Conservation (phyloP, 1,140 invertebrate genomes). For the Sitobion miscanthi region DNA sequence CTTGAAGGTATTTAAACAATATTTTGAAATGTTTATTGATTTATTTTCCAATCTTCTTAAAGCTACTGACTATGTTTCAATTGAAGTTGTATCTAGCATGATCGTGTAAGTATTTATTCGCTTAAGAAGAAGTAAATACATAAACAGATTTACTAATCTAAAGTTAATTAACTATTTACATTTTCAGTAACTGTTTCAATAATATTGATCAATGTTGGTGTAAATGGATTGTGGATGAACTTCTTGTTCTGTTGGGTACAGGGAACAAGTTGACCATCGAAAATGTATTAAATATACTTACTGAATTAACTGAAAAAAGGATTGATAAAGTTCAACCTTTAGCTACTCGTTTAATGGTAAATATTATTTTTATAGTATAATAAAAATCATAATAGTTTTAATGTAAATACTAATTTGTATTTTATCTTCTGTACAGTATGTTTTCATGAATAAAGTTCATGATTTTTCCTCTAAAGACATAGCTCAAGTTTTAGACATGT, state of each 20-base stretch:
- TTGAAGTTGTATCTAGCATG: slow-evolving; percentile 58
- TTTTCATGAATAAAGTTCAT: slow-evolving; percentile 68
- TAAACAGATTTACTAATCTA: not conserved
- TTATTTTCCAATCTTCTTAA: slow-evolving; percentile 59
- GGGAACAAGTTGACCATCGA: slow-evolving; percentile 52
- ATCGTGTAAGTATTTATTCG: slow-evolving; percentile 58
- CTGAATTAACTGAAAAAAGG: slow-evolving; percentile 58
- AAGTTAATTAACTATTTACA: not conserved
- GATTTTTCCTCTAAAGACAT: slow-evolving; percentile 68
- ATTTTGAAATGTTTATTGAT: slow-evolving; percentile 59
- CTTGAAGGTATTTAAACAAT: slow-evolving; percentile 59
- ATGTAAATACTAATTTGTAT: not conserved
- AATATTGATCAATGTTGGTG: slow-evolving; percentile 58
- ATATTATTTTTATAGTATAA: not conserved
- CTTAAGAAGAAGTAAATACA: not conserved
- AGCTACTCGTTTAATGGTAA: slow-evolving; percentile 57
- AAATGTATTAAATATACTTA: slow-evolving; percentile 58
- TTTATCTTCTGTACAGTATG: slow-evolving; percentile 1
- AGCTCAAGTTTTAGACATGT: slow-evolving; percentile 65
- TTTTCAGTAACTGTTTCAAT: slow-evolving; percentile 58
- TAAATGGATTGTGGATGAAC: slow-evolving; percentile 59
- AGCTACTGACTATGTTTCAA: slow-evolving; percentile 58
- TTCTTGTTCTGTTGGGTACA: slow-evolving; percentile 57
- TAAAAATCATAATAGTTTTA: not conserved
- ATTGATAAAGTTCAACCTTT: slow-evolving; percentile 58